A percentile compares a stretch with the other conserved stretches of the same genome.
Conservation (phyloP, 2,888 invertebrate species). For the Drosophila mimetica region DNA sequence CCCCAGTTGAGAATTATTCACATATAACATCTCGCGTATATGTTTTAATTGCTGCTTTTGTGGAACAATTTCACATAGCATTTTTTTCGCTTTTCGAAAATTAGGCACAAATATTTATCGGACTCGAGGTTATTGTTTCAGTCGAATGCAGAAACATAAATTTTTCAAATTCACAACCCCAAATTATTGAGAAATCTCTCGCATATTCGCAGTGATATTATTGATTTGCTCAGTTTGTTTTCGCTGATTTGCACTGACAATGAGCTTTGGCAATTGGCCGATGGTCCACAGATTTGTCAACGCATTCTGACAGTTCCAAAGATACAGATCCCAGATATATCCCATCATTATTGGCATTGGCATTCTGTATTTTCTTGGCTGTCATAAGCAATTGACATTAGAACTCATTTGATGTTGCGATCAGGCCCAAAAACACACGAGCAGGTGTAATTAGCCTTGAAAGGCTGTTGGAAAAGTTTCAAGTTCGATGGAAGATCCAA, state of each 20-base stretch:
- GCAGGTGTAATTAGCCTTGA: slow-evolving; percentile 75
- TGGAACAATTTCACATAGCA: slow-evolving; percentile 58
- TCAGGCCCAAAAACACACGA: slow-evolving; percentile 8
- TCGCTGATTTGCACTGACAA: slow-evolving; percentile 43
- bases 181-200: slow-evolving; percentile 23
- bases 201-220: slow-evolving; percentile 39
- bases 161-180: slow-evolving; percentile 35
- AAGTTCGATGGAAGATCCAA: slow-evolving; percentile 61
- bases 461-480: slow-evolving; percentile 49
- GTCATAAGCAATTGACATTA: slow-evolving; percentile 67
- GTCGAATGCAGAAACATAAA: slow-evolving; percentile 51
- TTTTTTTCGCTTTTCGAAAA: slow-evolving; percentile 54
- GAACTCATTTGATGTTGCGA: slow-evolving; percentile 37
- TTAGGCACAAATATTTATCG: slow-evolving; percentile 52
- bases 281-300: slow-evolving; percentile 40
- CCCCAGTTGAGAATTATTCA: slow-evolving; percentile 13
- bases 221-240: slow-evolving; percentile 57
- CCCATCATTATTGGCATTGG: slow-evolving; percentile 51
- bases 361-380: slow-evolving; percentile 41
- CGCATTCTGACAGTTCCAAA: slow-evolving; percentile 31
- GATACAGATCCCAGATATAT: slow-evolving; percentile 3
- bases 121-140: slow-evolving; percentile 68
- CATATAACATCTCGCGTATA: slow-evolving; percentile 48
- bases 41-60: slow-evolving; percentile 69
- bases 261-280: slow-evolving; percentile 33